Evolutionary conservation across 2,888 invertebrate genomes (phyloP), one percentile per base, ranked within the genome.

Genomic region (Apamea epomidion): DNA sequence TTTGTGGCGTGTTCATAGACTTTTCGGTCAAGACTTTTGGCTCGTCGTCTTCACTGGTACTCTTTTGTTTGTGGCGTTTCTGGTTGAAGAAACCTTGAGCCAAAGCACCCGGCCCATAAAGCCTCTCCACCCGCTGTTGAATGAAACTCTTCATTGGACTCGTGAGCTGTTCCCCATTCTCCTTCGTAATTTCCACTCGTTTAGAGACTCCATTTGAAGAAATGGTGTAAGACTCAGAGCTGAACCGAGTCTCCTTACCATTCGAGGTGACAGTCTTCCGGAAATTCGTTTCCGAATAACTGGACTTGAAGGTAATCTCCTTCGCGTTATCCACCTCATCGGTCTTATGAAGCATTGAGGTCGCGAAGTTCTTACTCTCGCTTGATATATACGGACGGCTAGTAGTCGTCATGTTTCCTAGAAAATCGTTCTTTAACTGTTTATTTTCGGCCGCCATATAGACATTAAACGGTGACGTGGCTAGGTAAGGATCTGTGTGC

Each of bases 71-170:
- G 84, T 97, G 97, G 14, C 97, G 94, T 91, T 97, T 97, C 88
- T 98, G 97, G 87, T 98, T 98, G 93, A 98, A 98, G 93, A 99
- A 99, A 1, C 98, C 98, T 93, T 98, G 98, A 2, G 98, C 99
- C 58, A 99, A 93, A 2, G 99, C 99, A 8, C 98, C 98, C 0
- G 99, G 98, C 0, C 99, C 99, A 92, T 99, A 99, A 4, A 99
- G 95, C 75, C 99, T 97, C 91, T 99, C 99, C 1, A 99, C 99
- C 69, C 99, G 97, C 92, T 99, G 99, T 92, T 99, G 98, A 68
- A 99, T 99, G 91, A 99, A 98, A 72, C 99, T 98, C 92, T 98
- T 98, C 92, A 97, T 97, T 32, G 98, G 97, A 89, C 97, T 96
- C 1, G 96, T 94, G 0, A 97, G 89, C 78, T 95, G 91, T 78